Evolutionary conservation across 2,113 vertebrate species (phyloP).

Genomic region (Ariopsis seemanni): DNA sequence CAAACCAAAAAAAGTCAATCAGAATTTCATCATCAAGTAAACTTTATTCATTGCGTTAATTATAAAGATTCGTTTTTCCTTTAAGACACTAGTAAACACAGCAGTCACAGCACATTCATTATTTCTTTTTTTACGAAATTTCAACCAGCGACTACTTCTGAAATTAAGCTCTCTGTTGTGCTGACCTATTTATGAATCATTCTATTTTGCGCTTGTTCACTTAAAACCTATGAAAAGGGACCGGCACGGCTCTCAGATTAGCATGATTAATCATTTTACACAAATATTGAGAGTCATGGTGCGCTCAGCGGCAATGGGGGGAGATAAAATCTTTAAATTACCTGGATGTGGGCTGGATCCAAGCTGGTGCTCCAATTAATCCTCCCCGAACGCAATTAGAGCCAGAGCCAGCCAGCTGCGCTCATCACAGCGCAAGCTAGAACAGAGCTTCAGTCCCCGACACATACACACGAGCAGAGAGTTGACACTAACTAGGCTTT

Average conservation of each 20-base stretch:
- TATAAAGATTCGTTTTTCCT: not conserved
- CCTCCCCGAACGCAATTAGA: slow-evolving; percentile 65
- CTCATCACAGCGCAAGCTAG: slow-evolving; percentile 65
- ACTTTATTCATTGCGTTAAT: too few relatives aligned
- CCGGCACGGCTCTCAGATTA: slow-evolving; percentile 16
- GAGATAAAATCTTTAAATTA: slow-evolving; percentile 68
- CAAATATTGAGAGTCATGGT: slow-evolving; percentile 36
- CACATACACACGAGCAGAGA: slow-evolving; percentile 60
- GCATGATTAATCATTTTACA: slow-evolving; percentile 48
- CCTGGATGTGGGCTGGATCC: slow-evolving; percentile 66
- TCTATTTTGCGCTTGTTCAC: slow-evolving; percentile 5
- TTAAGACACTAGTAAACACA: not conserved
- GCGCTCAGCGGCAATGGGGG: slow-evolving; percentile 36
- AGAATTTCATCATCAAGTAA: too few relatives aligned
- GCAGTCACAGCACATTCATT: not conserved
- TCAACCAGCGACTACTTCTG: not conserved
- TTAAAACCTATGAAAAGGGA: slow-evolving; percentile 29
- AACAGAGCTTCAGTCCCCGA: slow-evolving; percentile 61
- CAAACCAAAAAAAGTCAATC: too few relatives aligned
- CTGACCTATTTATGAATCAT: slow-evolving; percentile 31
- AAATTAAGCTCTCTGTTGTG: not conserved
- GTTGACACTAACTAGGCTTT: slow-evolving; percentile 42
- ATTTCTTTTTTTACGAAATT: not conserved
- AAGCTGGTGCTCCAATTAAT: slow-evolving; percentile 68
- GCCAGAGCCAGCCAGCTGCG: slow-evolving; percentile 68